Base-by-base conservation (phyloP, 2,113 vertebrate species). In the Grantiella picta region DNA sequence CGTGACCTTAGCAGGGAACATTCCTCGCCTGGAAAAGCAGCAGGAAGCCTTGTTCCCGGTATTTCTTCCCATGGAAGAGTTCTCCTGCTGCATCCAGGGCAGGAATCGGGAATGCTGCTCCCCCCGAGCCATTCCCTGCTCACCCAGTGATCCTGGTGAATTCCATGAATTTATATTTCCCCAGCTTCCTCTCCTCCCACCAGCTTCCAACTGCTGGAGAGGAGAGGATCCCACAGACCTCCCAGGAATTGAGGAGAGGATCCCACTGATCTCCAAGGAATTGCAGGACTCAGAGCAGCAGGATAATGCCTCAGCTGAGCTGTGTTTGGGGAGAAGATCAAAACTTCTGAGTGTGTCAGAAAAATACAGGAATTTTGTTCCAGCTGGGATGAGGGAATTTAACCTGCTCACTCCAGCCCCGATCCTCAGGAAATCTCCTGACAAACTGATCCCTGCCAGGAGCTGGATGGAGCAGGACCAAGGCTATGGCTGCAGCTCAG, bases 1-100 rank as follows among this genome's bases (percentile, higher is more conserved):
- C 7, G 22, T 92, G 96, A 95, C 95, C 95, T 97, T 92, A 75
- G 91, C 3, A 25, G 44, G 83, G 94, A 84, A 96, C 92, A 96
- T 97, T 95, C 91, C 89, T 84, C 7, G 20, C 25, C 19, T 0
- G 27, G 56, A 84, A 22, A 22, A 83, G 83, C 76, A 36, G 70
- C 35, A 18, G 75, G 71, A 83, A 94, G 29, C 42, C 21, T 59
- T 10, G 23, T 6, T 3, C 42, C 72, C 0, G 1, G 18, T 0
- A 0, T n/a, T 44, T 18, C 11, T 5, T 5, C 45, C 68, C 15
- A 0, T 1, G 28, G 59, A 2, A 9, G 11, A 33, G 19, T 4
- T 71, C 80, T 76, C 11, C 50, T 28, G 50, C 50, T 17, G 52
- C 15, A 53, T 28, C 12, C 50, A 6, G 42, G 59, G 57, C 49